Evolutionary conservation across 2,888 invertebrate genomes (phyloP).

Genomic region (Spialia ferax): DNA sequence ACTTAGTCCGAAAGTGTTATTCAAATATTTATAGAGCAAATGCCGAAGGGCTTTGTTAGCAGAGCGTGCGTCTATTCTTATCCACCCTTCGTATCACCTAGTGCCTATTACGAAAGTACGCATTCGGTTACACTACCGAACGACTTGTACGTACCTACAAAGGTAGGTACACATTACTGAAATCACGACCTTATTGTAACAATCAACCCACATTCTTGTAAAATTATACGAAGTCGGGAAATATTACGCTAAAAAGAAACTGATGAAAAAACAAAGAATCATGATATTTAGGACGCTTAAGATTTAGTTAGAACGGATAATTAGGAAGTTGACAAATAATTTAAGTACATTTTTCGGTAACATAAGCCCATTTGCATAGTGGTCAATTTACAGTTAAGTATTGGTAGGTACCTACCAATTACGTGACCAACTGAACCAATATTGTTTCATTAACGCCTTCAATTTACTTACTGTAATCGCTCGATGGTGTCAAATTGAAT

Average conservation of each 20-base stretch:
- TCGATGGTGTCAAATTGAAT: constrained; percentile 47
- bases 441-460: constrained; percentile 53
- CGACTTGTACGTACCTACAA: constrained; percentile 1
- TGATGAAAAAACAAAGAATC: not conserved
- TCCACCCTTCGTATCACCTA: constrained; percentile 44
- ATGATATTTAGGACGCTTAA: not conserved
- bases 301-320: not conserved
- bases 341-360: not conserved
- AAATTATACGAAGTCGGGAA: not conserved
- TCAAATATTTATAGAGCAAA: constrained; percentile 61
- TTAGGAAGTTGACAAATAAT: not conserved
- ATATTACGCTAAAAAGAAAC: not conserved
- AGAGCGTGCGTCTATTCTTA: constrained; percentile 49
- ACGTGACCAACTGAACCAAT: constrained; percentile 61
- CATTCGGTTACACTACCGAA: constrained; percentile 28
- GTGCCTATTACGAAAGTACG: constrained; percentile 37
- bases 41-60: constrained; percentile 54
- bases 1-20: constrained; percentile 50
- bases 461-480: constrained; percentile 53
- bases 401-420: not conserved
- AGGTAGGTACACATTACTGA: too few relatives aligned
- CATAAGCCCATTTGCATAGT: constrained; percentile 11
- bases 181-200: not conserved
- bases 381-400: not conserved
- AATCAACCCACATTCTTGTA: not conserved